Percentiles rank a stretch among this genome's conserved stretches.
Evolutionary conservation across 2,797 vertebrate genomes (phyloP).

Genomic region (Bradypodion ventrale): DNA sequence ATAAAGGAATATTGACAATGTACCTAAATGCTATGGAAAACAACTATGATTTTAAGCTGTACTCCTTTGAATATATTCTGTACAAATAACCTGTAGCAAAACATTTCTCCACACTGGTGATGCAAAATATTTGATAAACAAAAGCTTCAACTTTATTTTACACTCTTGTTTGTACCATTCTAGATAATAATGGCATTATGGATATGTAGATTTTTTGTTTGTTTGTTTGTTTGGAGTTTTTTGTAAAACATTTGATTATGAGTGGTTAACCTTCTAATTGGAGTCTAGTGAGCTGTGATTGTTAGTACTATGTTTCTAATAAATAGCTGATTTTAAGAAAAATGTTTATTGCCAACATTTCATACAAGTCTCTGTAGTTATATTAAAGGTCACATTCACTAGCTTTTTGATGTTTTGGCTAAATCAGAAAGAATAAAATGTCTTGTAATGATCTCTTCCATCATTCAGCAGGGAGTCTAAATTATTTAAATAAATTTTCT

Average conservation of each 20-base stretch:
- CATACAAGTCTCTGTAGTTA: background rate
- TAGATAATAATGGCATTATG: background rate
- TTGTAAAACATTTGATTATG: conserved; percentile 2
- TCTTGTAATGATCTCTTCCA: conserved; percentile 7
- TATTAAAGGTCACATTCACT: conserved; percentile 20
- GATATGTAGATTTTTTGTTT: background rate
- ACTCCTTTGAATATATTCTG: background rate
- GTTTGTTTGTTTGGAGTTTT: background rate
- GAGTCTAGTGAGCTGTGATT: conserved; percentile 6
- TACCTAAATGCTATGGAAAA: background rate
- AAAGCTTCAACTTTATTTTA: conserved; percentile 14
- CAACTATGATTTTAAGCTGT: background rate
- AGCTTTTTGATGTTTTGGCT: conserved; percentile 16
- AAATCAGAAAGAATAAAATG: conserved; percentile 20
- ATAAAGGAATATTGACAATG: background rate
- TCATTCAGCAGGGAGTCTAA: conserved; percentile 34
- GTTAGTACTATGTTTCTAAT: background rate
- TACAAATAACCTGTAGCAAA: background rate
- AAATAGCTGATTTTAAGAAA: background rate
- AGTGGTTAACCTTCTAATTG: conserved; percentile 15
- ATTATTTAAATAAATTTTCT: conserved; percentile 26
- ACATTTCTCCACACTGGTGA: background rate
- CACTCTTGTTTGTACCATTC: too few relatives aligned
- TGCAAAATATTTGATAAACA: background rate
- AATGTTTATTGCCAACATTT: conserved; percentile 12